A percentile compares a stretch with the other conserved stretches of the same genome.
Evolutionary conservation across 2,113 vertebrate genomes (phyloP).

Genomic region (Trematocara nigrifrons): DNA sequence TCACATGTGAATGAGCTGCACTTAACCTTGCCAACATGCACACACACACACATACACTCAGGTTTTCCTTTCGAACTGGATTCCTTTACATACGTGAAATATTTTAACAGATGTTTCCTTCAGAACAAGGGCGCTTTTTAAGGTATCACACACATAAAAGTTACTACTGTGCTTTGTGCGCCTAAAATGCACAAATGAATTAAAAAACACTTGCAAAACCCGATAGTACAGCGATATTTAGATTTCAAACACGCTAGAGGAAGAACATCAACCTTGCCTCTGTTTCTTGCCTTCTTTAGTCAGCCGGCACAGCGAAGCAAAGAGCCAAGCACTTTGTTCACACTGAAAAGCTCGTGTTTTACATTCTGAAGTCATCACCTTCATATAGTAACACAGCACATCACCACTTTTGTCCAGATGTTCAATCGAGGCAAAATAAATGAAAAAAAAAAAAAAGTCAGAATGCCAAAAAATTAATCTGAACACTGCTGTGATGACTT

Average conservation of each 20-base stretch:
- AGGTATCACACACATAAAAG: not conserved
- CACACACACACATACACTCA: not conserved
- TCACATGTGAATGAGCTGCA: not conserved
- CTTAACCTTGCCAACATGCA: not conserved
- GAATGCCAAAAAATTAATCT: not conserved
- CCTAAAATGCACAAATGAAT: not conserved
- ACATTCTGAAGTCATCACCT: slow-evolving; percentile 2
- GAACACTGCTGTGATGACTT: slow-evolving; percentile 4
- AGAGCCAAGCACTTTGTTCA: not conserved
- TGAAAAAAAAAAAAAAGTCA: not conserved
- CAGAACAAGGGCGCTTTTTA: not conserved
- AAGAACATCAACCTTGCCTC: not conserved
- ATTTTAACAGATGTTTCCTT: not conserved
- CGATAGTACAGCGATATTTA: not conserved
- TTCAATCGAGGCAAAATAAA: not conserved
- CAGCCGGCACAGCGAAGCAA: not conserved
- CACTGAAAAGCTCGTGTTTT: not conserved
- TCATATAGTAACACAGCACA: not conserved
- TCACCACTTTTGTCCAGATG: not conserved
- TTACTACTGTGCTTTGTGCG: not conserved
- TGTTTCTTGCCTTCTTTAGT: not conserved
- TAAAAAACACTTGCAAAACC: not conserved
- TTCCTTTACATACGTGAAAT: not conserved
- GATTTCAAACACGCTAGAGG: not conserved
- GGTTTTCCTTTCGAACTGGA: not conserved